Conservation (phyloP, 2,888 invertebrate species). For the Prosopocoilus inquinatus region DNA sequence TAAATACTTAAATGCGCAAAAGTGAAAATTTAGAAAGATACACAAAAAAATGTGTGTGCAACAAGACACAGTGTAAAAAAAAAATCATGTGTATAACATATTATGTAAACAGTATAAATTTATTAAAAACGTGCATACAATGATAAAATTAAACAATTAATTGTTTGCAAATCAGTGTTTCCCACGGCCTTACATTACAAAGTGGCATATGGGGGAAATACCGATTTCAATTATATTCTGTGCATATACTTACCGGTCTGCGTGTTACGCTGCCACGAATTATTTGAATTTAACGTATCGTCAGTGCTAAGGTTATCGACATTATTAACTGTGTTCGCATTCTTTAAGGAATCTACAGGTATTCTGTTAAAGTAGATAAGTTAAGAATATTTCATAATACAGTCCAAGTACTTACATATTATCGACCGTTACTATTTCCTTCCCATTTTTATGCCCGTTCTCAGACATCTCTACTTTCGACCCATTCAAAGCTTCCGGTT, state of each 20-base stretch:
- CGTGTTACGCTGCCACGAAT: constrained; percentile 46
- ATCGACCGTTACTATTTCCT: constrained; percentile 47
- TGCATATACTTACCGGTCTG: constrained; percentile 39
- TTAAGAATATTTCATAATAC: neutral
- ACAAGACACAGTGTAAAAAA: no score
- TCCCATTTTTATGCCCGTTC: constrained; percentile 43
- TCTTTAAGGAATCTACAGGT: constrained; percentile 48
- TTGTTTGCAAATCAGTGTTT: no score
- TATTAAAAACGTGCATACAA: no score
- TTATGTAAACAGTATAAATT: no score
- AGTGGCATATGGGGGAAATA: no score
- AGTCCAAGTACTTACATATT: constrained; percentile 45
- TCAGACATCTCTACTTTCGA: constrained; percentile 38
- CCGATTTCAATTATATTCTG: no score
- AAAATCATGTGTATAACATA: no score
- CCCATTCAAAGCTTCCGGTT: constrained; percentile 42
- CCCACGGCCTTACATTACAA: no score
- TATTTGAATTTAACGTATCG: constrained; percentile 51
- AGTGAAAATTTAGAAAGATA: no score
- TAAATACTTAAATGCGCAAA: no score
- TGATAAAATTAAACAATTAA: no score
- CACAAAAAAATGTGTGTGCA: no score
- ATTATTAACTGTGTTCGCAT: constrained; percentile 48
- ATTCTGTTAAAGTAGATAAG: constrained; percentile 40
- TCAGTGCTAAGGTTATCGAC: constrained; percentile 46